A percentile compares a stretch with the other conserved stretches of the same genome.
Conservation (phyloP, 1,140 invertebrate species). For the Linepithema humile region DNA sequence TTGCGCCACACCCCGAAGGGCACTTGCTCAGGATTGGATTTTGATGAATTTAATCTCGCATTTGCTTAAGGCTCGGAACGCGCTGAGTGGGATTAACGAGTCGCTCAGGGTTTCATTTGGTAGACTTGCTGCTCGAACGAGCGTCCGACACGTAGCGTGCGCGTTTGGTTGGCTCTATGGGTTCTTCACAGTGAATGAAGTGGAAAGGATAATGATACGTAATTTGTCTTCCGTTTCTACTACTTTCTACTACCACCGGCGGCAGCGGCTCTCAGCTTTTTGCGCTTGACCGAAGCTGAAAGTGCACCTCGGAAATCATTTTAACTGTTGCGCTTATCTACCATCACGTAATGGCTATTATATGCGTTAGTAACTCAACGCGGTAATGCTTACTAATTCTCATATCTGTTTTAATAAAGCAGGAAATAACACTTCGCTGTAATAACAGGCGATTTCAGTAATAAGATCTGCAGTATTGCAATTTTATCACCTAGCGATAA, state of each 20-base stretch:
- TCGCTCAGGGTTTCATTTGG: constrained; percentile 65
- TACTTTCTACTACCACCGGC: constrained; percentile 46
- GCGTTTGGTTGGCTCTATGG: constrained; percentile 34
- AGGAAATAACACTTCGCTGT: background rate
- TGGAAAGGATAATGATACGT: constrained; percentile 57
- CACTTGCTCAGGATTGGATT: constrained; percentile 81
- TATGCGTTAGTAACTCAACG: constrained; percentile 21
- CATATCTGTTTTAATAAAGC: constrained; percentile 14
- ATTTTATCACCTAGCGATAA: background rate
- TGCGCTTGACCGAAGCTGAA: constrained; percentile 1
- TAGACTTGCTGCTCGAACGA: constrained; percentile 5
- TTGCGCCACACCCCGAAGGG: constrained; percentile 61
- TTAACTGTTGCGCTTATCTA: constrained; percentile 10
- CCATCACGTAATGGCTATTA: constrained; percentile 33
- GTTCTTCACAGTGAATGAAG: constrained; percentile 47
- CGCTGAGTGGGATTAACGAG: constrained; percentile 77
- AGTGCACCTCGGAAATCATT: constrained; percentile 26
- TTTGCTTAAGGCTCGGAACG: constrained; percentile 78
- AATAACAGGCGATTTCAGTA: background rate
- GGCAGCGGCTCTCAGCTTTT: constrained; percentile 41
- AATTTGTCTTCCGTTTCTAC: constrained; percentile 57
- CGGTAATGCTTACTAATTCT: constrained; percentile 24
- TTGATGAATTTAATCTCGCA: constrained; percentile 84
- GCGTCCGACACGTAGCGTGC: constrained; percentile 25
- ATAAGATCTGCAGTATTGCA: background rate